phyloP scores from a whole-genome alignment of 1,140 invertebrate species.

The Brachionus asplanchnoidis region DNA sequence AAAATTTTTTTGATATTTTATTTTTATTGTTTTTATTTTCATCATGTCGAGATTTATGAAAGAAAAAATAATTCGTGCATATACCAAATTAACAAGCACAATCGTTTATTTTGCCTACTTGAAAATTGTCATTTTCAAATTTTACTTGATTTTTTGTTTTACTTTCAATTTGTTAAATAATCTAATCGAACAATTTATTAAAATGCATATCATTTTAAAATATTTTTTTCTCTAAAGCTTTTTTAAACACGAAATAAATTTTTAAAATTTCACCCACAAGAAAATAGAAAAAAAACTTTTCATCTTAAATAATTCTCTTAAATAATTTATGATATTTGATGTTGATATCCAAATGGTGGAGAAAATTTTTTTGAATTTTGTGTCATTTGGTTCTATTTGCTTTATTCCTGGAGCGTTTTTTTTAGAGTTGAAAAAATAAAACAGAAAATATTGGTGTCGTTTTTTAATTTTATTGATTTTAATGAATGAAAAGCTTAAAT shows the following conservation, averaged over 20 bases:
- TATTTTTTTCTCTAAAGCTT: neutral
- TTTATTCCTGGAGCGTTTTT: neutral
- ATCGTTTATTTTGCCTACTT: neutral
- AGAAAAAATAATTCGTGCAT: neutral
- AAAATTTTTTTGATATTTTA: neutral
- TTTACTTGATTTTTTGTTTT: neutral
- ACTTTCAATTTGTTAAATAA: neutral
- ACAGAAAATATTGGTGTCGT: neutral
- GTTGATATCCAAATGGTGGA: neutral
- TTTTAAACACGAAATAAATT: neutral
- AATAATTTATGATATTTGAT: neutral
- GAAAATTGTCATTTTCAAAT: neutral
- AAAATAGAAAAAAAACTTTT: neutral
- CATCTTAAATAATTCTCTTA: neutral
- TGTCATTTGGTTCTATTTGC: too few species aligned
- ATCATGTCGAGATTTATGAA: slow-evolving; percentile 3
- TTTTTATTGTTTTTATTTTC: neutral
- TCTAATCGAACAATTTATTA: neutral
- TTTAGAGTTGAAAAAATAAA: neutral
- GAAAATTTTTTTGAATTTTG: neutral
- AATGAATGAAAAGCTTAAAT: too few species aligned
- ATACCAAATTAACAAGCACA: neutral
- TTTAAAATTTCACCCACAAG: neutral
- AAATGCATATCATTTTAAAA: neutral
- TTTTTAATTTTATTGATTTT: neutral